phyloP scores from a whole-genome alignment of 2,888 invertebrate genomes.

The Rhaphigaster nebulosa region DNA sequence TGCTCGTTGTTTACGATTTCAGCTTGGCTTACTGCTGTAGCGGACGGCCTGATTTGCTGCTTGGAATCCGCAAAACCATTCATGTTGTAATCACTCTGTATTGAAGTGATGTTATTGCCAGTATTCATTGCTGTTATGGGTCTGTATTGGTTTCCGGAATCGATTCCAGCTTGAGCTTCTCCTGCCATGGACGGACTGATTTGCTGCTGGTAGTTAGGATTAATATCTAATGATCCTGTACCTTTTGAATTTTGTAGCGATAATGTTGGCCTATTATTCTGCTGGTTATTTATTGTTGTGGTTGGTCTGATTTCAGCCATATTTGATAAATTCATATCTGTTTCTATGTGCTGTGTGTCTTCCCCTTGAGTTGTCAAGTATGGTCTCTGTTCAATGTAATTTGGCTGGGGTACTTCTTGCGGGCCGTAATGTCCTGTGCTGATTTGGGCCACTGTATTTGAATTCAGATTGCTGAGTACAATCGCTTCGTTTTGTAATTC shows the following conservation, averaged over 20 bases:
- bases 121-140: neutral
- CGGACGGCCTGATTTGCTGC: neutral
- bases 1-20: neutral
- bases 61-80: no score
- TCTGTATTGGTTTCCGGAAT: neutral
- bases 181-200: neutral
- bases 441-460: neutral
- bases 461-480: neutral
- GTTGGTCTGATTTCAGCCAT: neutral
- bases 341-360: neutral
- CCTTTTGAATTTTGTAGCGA: neutral
- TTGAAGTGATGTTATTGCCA: neutral
- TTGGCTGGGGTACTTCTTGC: neutral
- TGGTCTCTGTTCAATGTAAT: no score
- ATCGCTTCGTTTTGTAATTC: neutral
- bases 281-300: no score
- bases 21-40: neutral
- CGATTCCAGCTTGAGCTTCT: neutral
- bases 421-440: neutral
- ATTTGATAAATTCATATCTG: neutral
- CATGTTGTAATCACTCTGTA: neutral
- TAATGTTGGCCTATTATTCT: no score
- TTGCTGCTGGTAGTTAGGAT: neutral
- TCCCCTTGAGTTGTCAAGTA: neutral
- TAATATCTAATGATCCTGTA: neutral